phyloP scores from a whole-genome alignment of 2,797 vertebrate genomes.

The Enteromius argenteus region DNA sequence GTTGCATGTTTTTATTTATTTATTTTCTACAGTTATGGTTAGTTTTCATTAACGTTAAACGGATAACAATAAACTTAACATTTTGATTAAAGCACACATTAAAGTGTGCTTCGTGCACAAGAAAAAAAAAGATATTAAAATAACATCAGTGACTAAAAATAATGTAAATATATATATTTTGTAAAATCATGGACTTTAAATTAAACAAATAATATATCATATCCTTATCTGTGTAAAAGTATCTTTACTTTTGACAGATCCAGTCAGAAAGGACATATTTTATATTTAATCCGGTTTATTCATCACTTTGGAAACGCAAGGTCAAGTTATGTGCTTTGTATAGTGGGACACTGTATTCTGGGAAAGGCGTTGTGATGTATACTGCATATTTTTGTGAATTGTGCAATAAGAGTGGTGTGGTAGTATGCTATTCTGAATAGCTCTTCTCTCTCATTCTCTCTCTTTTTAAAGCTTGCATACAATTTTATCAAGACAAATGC shows the following conservation, averaged over 20 bases:
- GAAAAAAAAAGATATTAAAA: not conserved
- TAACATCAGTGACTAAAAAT: not conserved
- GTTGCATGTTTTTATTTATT: not conserved
- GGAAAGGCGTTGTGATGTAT: not conserved
- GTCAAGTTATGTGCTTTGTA: not conserved
- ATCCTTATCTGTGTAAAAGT: not conserved
- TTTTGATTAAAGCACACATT: not conserved
- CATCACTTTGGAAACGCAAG: not conserved
- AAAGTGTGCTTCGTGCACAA: not conserved
- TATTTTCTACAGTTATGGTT: too few relatives aligned
- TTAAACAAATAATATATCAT: not conserved
- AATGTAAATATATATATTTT: not conserved
- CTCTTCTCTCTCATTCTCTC: conserved; percentile 61
- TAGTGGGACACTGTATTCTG: not conserved
- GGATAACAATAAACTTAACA: not conserved
- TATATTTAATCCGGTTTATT: not conserved
- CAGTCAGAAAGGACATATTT: not conserved
- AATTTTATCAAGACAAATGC: conserved; percentile 50
- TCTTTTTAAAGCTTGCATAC: conserved; percentile 50
- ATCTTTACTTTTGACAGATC: not conserved
- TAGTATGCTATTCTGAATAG: not conserved
- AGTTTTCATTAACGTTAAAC: too few relatives aligned
- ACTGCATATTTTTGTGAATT: not conserved
- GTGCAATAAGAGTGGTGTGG: not conserved
- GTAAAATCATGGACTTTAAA: not conserved